Evolutionary conservation across 2,113 vertebrate genomes (phyloP), one percentile per base, ranked within the genome.

Genomic region (Notarius quadriscutis): DNA sequence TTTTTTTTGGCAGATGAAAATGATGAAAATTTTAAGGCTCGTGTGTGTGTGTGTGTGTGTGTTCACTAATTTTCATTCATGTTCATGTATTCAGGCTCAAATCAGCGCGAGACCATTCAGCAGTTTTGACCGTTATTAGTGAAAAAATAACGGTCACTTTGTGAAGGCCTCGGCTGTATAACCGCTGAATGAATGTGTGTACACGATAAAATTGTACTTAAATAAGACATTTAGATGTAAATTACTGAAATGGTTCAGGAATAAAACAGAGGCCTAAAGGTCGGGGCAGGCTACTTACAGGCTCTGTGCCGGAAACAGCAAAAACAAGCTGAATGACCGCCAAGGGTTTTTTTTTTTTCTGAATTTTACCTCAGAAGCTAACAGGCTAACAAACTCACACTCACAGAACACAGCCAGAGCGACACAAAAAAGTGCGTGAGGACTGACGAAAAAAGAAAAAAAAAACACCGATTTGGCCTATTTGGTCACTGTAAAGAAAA

Each of bases 291-390:
- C 12, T 55, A 25, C 1, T 25, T 22, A 50, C 17, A 75, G 18
- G 12, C 4, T 25, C 20, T n/a, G 48, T n/a, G 25, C 55, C 22
- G 75, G 48, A 78, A 55, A 78, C 50, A 55, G n/a, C 14, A 55
- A 51, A 51, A 7, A 75, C 41, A 41, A 25, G 5, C 2, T 72
- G 72, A 78, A 77, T 51, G 48, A 25, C 72, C 22, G 41, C 72
- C 74, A 78, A 2, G 25, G 25, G 10, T 48, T 9, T 41, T 48
- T 9, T 74, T 41, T 50, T 50, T 50, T 75, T 48, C 7, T 71
- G 67, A 7, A 12, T 14, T 5, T 71, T 71, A 74, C 71, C 71
- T 74, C 71, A 74, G 71, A 74, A 75, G 72, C 72, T 75, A 75
- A 75, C 41, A 25, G 71, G 72, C 72, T 75, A 75, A 7, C 72